Base-by-base conservation (phyloP, 2,888 invertebrate genomes). In the Strigamia crassipes region DNA sequence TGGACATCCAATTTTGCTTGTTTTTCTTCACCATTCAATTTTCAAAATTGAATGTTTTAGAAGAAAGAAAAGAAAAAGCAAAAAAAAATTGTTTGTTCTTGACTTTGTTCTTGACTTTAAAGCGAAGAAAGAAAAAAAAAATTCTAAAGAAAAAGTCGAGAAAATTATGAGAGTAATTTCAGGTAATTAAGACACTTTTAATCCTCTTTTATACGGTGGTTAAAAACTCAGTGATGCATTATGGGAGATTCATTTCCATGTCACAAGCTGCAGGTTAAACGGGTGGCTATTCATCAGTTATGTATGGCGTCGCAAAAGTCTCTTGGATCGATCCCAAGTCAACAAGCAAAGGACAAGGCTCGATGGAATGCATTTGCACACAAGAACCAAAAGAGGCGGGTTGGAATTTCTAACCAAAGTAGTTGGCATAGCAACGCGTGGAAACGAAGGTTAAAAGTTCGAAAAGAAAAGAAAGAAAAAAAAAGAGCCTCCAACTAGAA, bases 261-360 rank as follows among this genome's bases (percentile, higher is more conserved):
- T 73, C 73, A 73, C 73, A 73, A 31, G 73, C 73, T 73, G 73
- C 73, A 73, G 73, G 73, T 73, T 56, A 31, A 73, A 73, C 73
- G 73, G 73, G 73, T 73, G 73, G 27, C 73, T 27, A 73, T 73
- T 31, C 73, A 73, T 73, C 73, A 73, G 73, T 73, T 73, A 73
- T 73, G 73, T 73, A 73, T 73, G 73, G 73, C 31, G 27, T 73
- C 13, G 73, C 31, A 73, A 10, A 27, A 73, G 73, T 73, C 73
- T 73, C n/a, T 73, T 73, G 73, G 73, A 73, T 73, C 73, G 73
- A 73, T 73, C 73, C 73, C 73, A 73, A 73, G 73, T 73, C 73
- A 73, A 73, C 73, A 73, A 73, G 73, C 73, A 73, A 13, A 73
- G 27, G 73, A 73, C 73, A 73, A 73, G 73, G 73, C 73, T 73